These are phyloP conservation scores for Orthonyx spaldingii DNA, from an alignment of 2,113 vertebrate species.

Conservation along the genomic window DNA sequence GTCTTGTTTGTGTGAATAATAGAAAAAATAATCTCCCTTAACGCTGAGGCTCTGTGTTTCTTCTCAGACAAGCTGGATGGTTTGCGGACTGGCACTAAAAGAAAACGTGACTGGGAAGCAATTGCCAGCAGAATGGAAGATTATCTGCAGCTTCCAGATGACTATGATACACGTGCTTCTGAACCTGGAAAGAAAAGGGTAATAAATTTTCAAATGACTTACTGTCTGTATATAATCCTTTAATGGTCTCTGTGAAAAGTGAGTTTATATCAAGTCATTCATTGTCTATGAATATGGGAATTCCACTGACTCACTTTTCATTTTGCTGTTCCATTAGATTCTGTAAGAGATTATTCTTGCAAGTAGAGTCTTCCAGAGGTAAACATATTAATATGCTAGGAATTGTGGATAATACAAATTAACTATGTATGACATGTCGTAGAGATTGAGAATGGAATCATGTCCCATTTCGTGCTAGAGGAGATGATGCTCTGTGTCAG, in stretches of 20 bases:
- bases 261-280: not conserved
- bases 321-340: not conserved
- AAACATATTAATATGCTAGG: not conserved
- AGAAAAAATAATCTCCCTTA: constrained; percentile 49
- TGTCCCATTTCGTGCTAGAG: not conserved
- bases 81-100: constrained; percentile 87
- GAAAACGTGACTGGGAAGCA: constrained; percentile 88
- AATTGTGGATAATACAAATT: not conserved
- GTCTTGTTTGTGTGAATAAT: constrained; percentile 49
- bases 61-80: constrained; percentile 96
- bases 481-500: not conserved
- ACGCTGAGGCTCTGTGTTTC: constrained; percentile 74
- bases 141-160: constrained; percentile 96
- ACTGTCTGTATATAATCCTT: not conserved
- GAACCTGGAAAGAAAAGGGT: constrained; percentile 97
- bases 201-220: constrained; percentile 48
- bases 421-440: not conserved
- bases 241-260: not conserved
- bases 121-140: constrained; percentile 88
- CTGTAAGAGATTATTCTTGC: not conserved
- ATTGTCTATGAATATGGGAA: not conserved
- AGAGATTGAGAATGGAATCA: not conserved
- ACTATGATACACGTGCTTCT: constrained; percentile 93
- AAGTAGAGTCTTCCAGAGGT: not conserved
- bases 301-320: not conserved